phyloP scores from a whole-genome alignment of 2,888 invertebrate species.

The Papilio protenor region DNA sequence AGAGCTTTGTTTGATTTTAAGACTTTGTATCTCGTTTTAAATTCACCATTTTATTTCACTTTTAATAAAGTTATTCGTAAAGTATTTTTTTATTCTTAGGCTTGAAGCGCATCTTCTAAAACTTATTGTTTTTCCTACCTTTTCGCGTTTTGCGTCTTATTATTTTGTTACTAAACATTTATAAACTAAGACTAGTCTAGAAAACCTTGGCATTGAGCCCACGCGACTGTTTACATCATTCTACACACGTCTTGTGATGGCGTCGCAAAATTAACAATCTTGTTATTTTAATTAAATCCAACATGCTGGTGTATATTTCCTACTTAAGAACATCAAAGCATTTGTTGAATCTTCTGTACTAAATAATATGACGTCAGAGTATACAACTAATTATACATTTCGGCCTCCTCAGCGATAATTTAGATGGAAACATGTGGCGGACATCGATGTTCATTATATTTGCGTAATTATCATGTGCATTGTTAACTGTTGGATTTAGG shows the following conservation, averaged over 20 bases:
- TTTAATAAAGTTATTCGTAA: neutral
- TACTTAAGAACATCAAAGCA: conserved; percentile 29
- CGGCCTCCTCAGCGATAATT: conserved; percentile 46
- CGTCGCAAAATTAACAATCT: conserved; percentile 27
- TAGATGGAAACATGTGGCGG: conserved; percentile 34
- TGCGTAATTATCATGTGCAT: neutral
- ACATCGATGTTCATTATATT: conserved; percentile 15
- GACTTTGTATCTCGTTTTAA: neutral
- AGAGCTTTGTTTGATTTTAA: neutral
- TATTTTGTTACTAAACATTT: neutral
- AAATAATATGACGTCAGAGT: conserved; percentile 20
- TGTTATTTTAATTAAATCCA: conserved; percentile 27
- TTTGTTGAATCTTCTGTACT: neutral
- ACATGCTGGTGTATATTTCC: conserved; percentile 17
- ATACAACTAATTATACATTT: conserved; percentile 49
- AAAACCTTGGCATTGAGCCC: conserved; percentile 38
- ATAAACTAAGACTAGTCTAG: conserved; percentile 16
- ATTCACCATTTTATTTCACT: too few species aligned
- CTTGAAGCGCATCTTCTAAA: neutral
- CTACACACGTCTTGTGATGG: neutral
- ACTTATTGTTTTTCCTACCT: neutral
- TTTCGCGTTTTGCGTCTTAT: neutral
- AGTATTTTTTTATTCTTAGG: neutral
- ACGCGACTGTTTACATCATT: conserved; percentile 38
- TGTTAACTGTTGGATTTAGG: neutral